A percentile compares a stretch with the other conserved stretches of the same genome.
Conservation (phyloP, 1,140 invertebrate species). For the Ceratitis capitata region DNA sequence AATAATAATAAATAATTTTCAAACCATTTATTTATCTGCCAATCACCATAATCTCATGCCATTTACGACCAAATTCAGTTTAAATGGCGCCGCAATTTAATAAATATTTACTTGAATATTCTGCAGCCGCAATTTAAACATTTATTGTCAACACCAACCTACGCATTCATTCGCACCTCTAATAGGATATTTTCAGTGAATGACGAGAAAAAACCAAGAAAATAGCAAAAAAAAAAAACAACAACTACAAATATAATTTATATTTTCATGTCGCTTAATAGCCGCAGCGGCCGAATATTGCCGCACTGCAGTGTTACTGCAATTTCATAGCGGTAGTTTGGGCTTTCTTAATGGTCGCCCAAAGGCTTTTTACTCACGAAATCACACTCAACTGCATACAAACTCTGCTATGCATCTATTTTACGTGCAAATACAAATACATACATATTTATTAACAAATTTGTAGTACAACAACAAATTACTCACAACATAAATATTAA, state of each 20-base stretch:
- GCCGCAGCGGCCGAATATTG: neutral
- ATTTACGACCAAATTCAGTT: neutral
- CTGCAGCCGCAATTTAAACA: neutral
- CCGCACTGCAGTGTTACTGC: neutral
- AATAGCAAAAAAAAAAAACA: neutral
- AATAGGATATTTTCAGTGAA: neutral
- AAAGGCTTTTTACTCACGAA: neutral
- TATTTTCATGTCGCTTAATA: neutral
- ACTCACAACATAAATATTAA: too few relatives aligned
- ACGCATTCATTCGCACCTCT: neutral
- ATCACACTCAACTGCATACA: neutral
- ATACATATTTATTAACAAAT: neutral
- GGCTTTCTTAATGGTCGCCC: neutral
- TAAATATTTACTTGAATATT: neutral
- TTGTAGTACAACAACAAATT: neutral
- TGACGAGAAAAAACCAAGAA: too few relatives aligned
- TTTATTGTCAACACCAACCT: neutral
- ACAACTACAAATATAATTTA: neutral
- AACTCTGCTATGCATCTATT: neutral
- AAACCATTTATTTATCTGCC: too few relatives aligned
- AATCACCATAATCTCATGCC: neutral
- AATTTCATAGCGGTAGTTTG: neutral
- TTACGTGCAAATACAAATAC: neutral
- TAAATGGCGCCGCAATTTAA: neutral
- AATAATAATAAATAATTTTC: too few relatives aligned